These are phyloP conservation scores for Paragorgia papillata DNA, from an alignment of 92 coral and sea anemone genomes.

Conservation along the genomic window DNA sequence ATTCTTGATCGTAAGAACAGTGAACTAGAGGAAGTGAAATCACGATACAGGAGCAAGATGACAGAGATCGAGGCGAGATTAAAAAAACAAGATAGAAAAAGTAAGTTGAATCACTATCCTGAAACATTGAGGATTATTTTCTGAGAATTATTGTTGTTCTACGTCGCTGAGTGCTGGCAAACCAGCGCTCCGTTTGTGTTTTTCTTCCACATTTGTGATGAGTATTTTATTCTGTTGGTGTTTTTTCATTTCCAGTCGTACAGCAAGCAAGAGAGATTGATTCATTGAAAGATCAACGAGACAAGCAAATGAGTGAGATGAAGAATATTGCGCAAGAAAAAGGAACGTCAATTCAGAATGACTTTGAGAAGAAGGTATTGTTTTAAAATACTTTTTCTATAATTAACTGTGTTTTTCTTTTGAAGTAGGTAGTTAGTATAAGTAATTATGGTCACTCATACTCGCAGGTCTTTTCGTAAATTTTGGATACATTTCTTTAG, in stretches of 20 bases:
- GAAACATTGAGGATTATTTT: too few relatives aligned
- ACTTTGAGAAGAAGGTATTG: slow-evolving; percentile 91
- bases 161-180: too few relatives aligned
- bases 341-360: slow-evolving; percentile 80
- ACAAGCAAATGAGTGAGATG: slow-evolving; percentile 83
- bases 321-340: slow-evolving; percentile 80
- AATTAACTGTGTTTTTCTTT: too few relatives aligned
- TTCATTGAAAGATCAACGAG: slow-evolving; percentile 82
- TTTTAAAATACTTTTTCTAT: too few relatives aligned
- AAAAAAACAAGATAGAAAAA: slow-evolving; percentile 90
- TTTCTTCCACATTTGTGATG: too few relatives aligned
- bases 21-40: slow-evolving; percentile 93
- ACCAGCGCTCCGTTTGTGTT: too few relatives aligned
- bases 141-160: too few relatives aligned
- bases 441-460: too few relatives aligned
- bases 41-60: slow-evolving; percentile 86
- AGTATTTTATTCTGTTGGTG: background rate
- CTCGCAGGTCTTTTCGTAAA: too few relatives aligned
- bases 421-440: too few relatives aligned
- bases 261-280: slow-evolving; percentile 80
- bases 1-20: slow-evolving; percentile 93
- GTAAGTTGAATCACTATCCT: slow-evolving; percentile 60
- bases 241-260: slow-evolving; percentile 57
- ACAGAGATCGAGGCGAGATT: slow-evolving; percentile 87
- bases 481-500: too few relatives aligned